A percentile compares a stretch with the other conserved stretches of the same genome.
These are phyloP conservation scores for Leptinotarsa rubiginosa DNA, from an alignment of 2,888 invertebrate genomes.

Conservation along the genomic window DNA sequence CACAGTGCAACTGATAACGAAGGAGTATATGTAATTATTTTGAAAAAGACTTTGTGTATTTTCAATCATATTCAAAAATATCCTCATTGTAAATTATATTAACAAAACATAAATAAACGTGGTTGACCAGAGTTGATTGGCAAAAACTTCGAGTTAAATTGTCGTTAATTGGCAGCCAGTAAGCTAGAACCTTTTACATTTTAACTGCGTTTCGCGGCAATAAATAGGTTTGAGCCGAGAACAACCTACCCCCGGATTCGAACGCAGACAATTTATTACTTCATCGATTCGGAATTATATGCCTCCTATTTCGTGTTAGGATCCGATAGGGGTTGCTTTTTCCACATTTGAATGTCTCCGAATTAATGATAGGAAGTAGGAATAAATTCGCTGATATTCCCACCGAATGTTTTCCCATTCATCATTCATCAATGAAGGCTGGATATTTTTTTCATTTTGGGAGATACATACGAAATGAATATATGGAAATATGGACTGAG, in stretches of 20 bases:
- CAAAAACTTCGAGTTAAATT: slow-evolving; percentile 34
- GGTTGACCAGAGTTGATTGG: slow-evolving; percentile 32
- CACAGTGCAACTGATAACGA: too few relatives aligned
- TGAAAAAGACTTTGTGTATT: too few relatives aligned
- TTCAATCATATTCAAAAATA: too few relatives aligned
- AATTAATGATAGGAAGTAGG: slow-evolving; percentile 44
- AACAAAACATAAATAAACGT: not conserved
- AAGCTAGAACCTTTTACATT: slow-evolving; percentile 37
- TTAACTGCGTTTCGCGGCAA: slow-evolving; percentile 34
- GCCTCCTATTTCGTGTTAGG: slow-evolving; percentile 58
- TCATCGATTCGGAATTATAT: slow-evolving; percentile 59
- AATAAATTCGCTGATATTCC: slow-evolving; percentile 5
- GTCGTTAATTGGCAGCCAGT: slow-evolving; percentile 35
- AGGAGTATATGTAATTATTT: too few relatives aligned
- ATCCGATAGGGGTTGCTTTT: slow-evolving; percentile 45
- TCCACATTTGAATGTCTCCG: slow-evolving; percentile 46
- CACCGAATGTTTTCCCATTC: slow-evolving; percentile 4
- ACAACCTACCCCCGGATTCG: slow-evolving; percentile 41
- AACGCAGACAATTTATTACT: slow-evolving; percentile 57
- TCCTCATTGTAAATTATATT: not conserved
- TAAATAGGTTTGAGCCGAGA: slow-evolving; percentile 35
- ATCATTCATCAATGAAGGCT: slow-evolving; percentile 8
- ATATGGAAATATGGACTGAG: not conserved
- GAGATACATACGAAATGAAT: not conserved
- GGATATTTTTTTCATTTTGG: slow-evolving; percentile 4